Evolutionary conservation across 2,888 invertebrate genomes (phyloP), one percentile per base, ranked within the genome.

Genomic region (Orthosia incerta): DNA sequence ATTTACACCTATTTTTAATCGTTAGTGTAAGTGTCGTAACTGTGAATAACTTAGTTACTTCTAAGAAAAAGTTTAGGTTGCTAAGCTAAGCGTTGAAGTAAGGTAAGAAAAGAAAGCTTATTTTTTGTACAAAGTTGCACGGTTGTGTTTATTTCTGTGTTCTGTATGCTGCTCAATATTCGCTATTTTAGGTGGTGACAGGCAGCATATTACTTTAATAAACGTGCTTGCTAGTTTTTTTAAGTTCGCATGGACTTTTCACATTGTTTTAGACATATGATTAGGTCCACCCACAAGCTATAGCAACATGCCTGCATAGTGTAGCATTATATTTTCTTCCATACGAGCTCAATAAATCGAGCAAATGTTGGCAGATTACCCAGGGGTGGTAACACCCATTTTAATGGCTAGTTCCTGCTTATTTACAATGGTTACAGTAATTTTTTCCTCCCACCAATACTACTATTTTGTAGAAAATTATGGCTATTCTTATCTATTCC

Each of bases 121-220:
- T 31, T 82, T 75, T 71, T 74, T 63, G 4, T 45, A 23, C 13
- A 50, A 60, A 63, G 57, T 59, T 71, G 3, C 48, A 46, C 13
- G 53, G 51, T 76, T 78, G 64, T 86, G 84, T 86, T 85, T 89
- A 89, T 86, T 88, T 86, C 80, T 77, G 86, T 77, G 86, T 74
- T 55, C 4, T 68, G 66, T 72, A 62, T 69, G 74, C 90, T 90
- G 87, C 89, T 88, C 88, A 91, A 91, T 91, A 91, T 87, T 90
- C 85, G 88, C 94, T 95, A 95, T 95, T 95, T 95, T 95, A 89
- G 91, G 93, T 93, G 91, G 90, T 95, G 95, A 95, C 94, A 82
- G 79, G 69, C 74, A 76, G 82, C 82, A 77, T 78, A 73, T 64
- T 39, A 69, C 59, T 66, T 60, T 71, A 39, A 71, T 79, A 75